Evolutionary conservation across 2,797 vertebrate genomes (phyloP).

Genomic region (Poliocrania exsul): DNA sequence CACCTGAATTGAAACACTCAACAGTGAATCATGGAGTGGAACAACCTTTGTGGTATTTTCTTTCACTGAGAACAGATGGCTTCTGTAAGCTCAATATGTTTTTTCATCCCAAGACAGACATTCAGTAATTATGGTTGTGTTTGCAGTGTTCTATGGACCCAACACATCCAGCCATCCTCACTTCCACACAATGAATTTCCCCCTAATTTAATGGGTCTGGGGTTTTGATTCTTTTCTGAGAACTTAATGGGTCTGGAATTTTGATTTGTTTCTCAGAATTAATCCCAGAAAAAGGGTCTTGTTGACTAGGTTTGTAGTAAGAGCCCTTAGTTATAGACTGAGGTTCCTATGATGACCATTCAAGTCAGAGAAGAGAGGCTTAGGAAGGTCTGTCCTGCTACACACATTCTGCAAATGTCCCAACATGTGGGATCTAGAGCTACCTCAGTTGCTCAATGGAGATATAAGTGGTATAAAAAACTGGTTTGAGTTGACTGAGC

Average conservation of each 20-base stretch:
- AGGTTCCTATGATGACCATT: background rate
- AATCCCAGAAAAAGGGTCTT: background rate
- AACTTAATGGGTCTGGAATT: background rate
- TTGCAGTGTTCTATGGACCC: background rate
- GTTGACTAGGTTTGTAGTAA: background rate
- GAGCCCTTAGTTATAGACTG: background rate
- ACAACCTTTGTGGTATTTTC: background rate
- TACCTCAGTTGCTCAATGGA: background rate
- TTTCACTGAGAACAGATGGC: background rate
- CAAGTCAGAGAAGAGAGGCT: background rate
- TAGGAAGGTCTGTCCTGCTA: background rate
- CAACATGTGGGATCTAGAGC: background rate
- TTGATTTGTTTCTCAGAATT: background rate
- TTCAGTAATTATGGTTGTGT: background rate
- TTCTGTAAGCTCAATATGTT: background rate
- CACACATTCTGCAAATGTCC: background rate
- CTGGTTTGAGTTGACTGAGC: background rate
- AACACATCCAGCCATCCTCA: background rate
- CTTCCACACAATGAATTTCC: background rate
- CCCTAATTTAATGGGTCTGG: background rate
- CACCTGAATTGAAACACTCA: background rate
- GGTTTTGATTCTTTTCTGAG: background rate
- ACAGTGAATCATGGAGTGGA: background rate
- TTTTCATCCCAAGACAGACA: background rate
- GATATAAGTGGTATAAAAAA: background rate